phyloP scores from a whole-genome alignment of 2,888 invertebrate species.

The Cerastis leucographa region DNA sequence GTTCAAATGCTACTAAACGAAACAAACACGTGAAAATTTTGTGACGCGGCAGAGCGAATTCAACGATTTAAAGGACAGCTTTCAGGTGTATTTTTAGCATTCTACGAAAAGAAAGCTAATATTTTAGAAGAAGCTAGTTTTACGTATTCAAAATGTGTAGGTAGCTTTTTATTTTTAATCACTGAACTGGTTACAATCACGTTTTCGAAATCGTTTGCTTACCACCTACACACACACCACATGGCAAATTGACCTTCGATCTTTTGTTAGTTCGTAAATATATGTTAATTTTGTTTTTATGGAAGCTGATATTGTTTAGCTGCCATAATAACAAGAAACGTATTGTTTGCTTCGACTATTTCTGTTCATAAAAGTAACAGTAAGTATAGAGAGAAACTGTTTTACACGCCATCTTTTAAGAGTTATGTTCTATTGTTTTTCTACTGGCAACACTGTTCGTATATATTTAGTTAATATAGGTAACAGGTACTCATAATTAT shows the following conservation, averaged over 20 bases:
- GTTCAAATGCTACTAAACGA: neutral
- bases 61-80: neutral
- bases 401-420: neutral
- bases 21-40: neutral
- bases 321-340: constrained; percentile 8
- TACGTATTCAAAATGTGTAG: constrained; percentile 6
- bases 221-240: constrained; percentile 32
- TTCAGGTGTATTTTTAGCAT: constrained; percentile 12
- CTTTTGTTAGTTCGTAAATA: constrained; percentile 40
- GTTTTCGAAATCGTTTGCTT: constrained; percentile 33
- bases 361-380: constrained; percentile 25
- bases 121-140: neutral
- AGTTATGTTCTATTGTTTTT: constrained; percentile 9
- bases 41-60: neutral
- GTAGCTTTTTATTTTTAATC: neutral
- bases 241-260: constrained; percentile 46
- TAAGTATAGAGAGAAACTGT: neutral
- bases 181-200: constrained; percentile 8
- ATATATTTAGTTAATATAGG: neutral
- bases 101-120: constrained; percentile 12
- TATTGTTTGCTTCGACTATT: constrained; percentile 41
- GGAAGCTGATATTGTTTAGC: constrained; percentile 34
- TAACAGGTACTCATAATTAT: neutral
- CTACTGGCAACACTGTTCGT: neutral
- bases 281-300: constrained; percentile 33